These are phyloP conservation scores for Laticauda laticaudata DNA, from an alignment of 2,113 vertebrate species.

Conservation along the genomic window DNA sequence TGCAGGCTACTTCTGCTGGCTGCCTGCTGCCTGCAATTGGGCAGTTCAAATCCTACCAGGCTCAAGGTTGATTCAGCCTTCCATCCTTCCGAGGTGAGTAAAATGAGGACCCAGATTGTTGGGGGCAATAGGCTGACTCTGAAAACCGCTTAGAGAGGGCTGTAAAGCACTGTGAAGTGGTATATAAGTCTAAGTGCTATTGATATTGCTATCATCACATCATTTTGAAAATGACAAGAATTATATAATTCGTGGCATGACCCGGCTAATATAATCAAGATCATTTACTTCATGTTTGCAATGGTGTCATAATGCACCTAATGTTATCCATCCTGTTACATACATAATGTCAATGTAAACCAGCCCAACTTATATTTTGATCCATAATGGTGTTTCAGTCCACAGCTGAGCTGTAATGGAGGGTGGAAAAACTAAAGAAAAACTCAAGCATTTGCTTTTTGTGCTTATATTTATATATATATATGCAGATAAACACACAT, in stretches of 20 bases:
- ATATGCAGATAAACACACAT: slow-evolving; percentile 52
- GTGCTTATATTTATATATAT: slow-evolving; percentile 25
- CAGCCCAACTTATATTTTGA: neutral
- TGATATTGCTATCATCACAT: neutral
- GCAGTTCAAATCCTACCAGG: too few species aligned
- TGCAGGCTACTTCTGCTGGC: too few species aligned
- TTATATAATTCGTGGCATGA: neutral
- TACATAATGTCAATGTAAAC: neutral
- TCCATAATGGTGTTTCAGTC: slow-evolving; percentile 68
- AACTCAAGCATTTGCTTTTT: slow-evolving; percentile 67
- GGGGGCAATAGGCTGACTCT: too few species aligned
- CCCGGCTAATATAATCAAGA: neutral
- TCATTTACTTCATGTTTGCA: neutral
- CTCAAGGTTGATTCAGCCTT: too few species aligned
- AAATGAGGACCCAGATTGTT: too few species aligned
- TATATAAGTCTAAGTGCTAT: too few species aligned
- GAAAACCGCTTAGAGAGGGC: too few species aligned
- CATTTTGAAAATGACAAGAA: neutral
- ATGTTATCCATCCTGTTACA: neutral
- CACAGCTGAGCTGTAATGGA: slow-evolving; percentile 57
- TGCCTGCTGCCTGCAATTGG: too few species aligned
- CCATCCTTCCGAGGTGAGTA: too few species aligned
- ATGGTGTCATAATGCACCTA: neutral
- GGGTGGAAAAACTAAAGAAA: slow-evolving; percentile 62
- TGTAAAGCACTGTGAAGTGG: too few species aligned